Evolutionary conservation across 92 coral and sea anemone species (phyloP), one percentile per base, ranked within the genome.

Genomic region (Blastomussa wellsi): DNA sequence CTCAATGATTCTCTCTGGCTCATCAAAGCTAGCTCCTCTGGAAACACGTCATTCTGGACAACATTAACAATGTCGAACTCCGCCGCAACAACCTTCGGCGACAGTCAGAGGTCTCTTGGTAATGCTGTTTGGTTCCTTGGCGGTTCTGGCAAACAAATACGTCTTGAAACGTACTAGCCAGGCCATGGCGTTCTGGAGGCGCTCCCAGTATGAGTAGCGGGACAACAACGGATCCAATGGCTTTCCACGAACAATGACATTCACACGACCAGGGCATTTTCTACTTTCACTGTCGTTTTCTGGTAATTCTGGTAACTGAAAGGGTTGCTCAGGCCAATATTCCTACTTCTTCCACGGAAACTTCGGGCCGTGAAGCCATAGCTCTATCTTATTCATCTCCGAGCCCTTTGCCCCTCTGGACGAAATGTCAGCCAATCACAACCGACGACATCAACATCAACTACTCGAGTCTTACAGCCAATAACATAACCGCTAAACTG

Each of bases 141-240:
- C 10, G 29, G 36, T 11, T 20, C 41, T 37, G 47, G 26, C 75
- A 70, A 17, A 20, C 38, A 70, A 31, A 37, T 14, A 70, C n/a
- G 14, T 33, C 74, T 33, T 68, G 42, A 68, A 68, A 10, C 74
- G 74, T 68, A 68, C 74, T 7, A 68, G 15, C 57, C 64, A 42
- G 79, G 41, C 79, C 3, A 75, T 22, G 57, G 79, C 79, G 38
- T 75, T 75, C 26, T 22, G 29, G 15, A 75, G 64, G 6, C 35
- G 11, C 14, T 74, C 38, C 79, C 79, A 42, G 13, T 57, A 74
- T 74, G 60, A 74, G 42, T 74, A 74, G 60, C 79, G 37, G 59
- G 12, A 74, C 22, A 74, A 42, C 57, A 74, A 32, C 16, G 62
- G 60, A 19, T 44, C 33, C 38, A 75, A 47, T 1, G 0, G 1